Evolutionary conservation across 2,113 vertebrate genomes (phyloP).

Genomic region (Vimba vimba): DNA sequence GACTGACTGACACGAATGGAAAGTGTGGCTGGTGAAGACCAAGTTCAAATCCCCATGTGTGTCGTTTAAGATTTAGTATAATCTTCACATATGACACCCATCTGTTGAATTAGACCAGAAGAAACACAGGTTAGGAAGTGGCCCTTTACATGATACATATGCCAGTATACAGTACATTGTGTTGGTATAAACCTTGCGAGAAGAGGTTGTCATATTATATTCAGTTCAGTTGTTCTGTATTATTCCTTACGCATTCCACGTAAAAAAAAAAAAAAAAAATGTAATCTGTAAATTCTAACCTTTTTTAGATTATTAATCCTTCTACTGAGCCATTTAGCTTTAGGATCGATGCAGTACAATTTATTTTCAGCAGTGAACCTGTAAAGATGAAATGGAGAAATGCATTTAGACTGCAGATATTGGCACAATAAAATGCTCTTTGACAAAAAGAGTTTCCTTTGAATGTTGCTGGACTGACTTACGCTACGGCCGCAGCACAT

Average conservation of each 20-base stretch:
- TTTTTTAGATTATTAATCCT: rapidly evolving
- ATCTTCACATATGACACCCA: neutral
- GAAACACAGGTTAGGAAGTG: neutral
- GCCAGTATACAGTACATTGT: neutral
- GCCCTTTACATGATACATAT: neutral
- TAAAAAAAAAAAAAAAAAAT: neutral
- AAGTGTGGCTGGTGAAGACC: neutral
- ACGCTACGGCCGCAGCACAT: constrained; percentile 45
- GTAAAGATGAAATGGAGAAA: neutral
- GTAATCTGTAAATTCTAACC: neutral
- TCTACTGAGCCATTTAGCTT: neutral
- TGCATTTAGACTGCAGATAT: neutral
- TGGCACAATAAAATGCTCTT: neutral
- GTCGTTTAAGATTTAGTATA: neutral
- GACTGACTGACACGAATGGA: neutral
- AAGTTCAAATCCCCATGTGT: neutral
- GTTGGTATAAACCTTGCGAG: neutral
- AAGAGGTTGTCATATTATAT: neutral
- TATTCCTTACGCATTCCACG: no score
- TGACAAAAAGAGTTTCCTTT: neutral
- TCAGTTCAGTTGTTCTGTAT: neutral
- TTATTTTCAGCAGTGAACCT: rapidly evolving
- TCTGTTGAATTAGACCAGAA: neutral
- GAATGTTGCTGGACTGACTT: constrained; percentile 14
- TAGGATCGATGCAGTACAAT: neutral